Base-by-base conservation (phyloP, 2,888 invertebrate genomes). In the Erebia aethiops region DNA sequence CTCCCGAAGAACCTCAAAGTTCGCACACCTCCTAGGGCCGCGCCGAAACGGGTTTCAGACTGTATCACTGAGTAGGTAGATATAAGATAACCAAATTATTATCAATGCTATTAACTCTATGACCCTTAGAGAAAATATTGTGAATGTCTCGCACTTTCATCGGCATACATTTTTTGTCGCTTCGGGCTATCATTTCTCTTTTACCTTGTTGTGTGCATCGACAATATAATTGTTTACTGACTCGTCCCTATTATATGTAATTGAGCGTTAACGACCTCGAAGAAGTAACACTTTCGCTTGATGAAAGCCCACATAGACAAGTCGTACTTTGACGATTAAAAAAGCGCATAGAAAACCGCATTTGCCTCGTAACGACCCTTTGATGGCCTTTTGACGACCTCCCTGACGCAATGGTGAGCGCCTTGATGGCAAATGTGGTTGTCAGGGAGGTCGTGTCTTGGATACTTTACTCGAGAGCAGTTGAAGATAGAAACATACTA, bases 121-220 rank as follows among this genome's bases (percentile, higher is more conserved):
- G 73, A 70, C 73, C 67, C 73, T 62, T 65, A 70, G 74, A 73
- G 73, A 74, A 72, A 64, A 75, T 54, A 56, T 56, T 43, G n/a
- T n/a, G 43, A 35, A 67, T 65, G 71, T 65, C 67, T 69, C 62
- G 65, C 65, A 62, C 74, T 75, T 73, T 73, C 73, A 26, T 73
- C 64, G 63, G 26, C 69, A 56, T 52, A 49, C 10, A 64, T 52
- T 71, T 70, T 68, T 57, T 71, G 63, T 68, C 16, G 64, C 70
- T 68, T 62, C 66, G 13, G 52, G 71, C 66, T 14, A 63, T 68
- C 21, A 69, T 73, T 69, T 73, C 71, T 71, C 73, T 71, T 51
- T 16, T 52, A 54, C 54, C 41, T 16, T 64, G 54, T 41, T 54
- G 10, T 41, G 1, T 18, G 16, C 18, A 54, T 54, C 54, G 10